These are phyloP conservation scores for Psilopsiagon aymara DNA, from an alignment of 2,113 vertebrate species.

Conservation along the genomic window DNA sequence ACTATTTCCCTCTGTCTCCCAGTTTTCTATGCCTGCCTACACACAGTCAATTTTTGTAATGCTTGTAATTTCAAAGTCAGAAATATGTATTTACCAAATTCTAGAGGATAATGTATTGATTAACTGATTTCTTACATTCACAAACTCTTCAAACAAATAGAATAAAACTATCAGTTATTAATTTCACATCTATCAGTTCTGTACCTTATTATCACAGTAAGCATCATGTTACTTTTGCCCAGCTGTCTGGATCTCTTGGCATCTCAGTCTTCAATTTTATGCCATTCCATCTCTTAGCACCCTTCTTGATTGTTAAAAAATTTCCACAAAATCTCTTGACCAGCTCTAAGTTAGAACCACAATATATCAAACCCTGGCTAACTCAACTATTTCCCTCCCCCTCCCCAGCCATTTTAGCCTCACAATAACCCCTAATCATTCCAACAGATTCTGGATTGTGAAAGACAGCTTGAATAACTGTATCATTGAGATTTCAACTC, in stretches of 20 bases:
- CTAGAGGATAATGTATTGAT: not conserved
- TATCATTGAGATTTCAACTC: not conserved
- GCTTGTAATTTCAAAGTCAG: not conserved
- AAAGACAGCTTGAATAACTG: accelerated
- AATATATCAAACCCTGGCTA: not conserved
- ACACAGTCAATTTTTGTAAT: not conserved
- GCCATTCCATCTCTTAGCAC: not conserved
- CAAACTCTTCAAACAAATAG: not conserved
- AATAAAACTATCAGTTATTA: not conserved
- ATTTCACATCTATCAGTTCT: not conserved
- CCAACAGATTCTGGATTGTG: not conserved
- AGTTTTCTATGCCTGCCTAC: not conserved
- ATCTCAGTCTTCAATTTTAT: not conserved
- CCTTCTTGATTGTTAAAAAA: not conserved
- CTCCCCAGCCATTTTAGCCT: not conserved
- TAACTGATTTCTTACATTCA: not conserved
- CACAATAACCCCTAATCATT: not conserved
- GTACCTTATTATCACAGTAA: not conserved
- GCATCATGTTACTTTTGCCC: not conserved
- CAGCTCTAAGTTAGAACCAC: not conserved
- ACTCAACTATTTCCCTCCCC: not conserved
- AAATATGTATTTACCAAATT: not conserved
- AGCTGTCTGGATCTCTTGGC: not conserved
- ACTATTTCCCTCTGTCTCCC: not conserved
- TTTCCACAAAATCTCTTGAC: not conserved